phyloP scores from a whole-genome alignment of 2,797 vertebrate species.

The Bovichtus diacanthus region DNA sequence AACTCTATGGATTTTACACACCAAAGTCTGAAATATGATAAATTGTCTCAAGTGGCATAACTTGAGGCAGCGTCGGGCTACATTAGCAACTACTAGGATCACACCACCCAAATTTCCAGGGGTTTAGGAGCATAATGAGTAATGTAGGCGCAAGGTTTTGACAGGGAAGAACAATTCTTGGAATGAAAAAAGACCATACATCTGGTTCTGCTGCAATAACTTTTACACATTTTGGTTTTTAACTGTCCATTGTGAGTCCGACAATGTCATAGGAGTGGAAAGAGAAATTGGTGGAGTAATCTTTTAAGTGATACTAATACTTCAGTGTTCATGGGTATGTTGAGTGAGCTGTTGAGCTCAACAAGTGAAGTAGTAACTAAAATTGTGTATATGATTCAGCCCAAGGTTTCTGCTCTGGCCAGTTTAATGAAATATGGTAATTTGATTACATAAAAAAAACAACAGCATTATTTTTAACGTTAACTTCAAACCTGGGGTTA shows the following conservation, averaged over 20 bases:
- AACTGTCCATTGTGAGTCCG: neutral
- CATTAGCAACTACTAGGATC: no score
- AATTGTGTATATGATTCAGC: slow-evolving; percentile 21
- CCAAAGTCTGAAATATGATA: neutral
- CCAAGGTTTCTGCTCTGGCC: neutral
- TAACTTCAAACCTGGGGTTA: slow-evolving; percentile 13
- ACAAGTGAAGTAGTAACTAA: slow-evolving; percentile 26
- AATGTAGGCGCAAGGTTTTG: no score
- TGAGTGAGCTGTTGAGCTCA: slow-evolving; percentile 5
- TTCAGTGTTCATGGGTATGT: no score
- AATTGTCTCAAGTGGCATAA: no score
- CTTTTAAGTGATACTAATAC: neutral
- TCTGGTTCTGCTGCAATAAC: neutral
- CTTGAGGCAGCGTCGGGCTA: no score
- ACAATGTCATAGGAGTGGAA: neutral
- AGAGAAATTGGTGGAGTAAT: neutral
- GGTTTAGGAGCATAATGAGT: no score
- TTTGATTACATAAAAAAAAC: slow-evolving; percentile 19
- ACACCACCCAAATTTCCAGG: no score
- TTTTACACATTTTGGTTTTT: neutral
- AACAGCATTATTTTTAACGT: slow-evolving; percentile 17
- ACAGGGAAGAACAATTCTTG: no score
- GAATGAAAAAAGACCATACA: neutral
- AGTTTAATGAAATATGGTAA: slow-evolving; percentile 47
- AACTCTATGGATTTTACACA: neutral